These are phyloP conservation scores for Eupeodes latifasciatus DNA, from an alignment of 2,888 invertebrate genomes.

Conservation along the genomic window DNA sequence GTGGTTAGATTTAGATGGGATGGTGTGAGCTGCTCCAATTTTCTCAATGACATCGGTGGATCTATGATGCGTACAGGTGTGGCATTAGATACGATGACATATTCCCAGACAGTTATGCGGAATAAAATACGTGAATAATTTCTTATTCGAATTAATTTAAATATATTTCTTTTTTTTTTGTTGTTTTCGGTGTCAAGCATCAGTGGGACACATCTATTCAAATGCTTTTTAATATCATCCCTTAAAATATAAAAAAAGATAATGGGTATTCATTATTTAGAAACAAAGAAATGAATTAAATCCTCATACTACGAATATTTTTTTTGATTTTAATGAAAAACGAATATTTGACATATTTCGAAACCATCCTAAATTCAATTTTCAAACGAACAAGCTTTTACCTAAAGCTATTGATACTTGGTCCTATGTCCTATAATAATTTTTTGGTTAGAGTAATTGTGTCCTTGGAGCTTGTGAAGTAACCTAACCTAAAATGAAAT, in stretches of 20 bases:
- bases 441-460: slow-evolving; percentile 5
- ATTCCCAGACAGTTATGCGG: slow-evolving; percentile 36
- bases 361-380: no score
- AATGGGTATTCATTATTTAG: no score
- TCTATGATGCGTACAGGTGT: slow-evolving; percentile 34
- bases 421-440: neutral
- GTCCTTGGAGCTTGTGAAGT: neutral
- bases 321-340: no score
- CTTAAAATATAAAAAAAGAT: no score
- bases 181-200: neutral
- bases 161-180: neutral
- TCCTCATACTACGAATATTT: no score
- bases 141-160: neutral
- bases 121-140: slow-evolving; percentile 47
- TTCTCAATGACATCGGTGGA: slow-evolving; percentile 43
- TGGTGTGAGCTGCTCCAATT: slow-evolving; percentile 37
- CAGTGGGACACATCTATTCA: neutral
- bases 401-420: no score
- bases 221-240: neutral
- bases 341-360: no score
- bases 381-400: no score
- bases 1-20: neutral
- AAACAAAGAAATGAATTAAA: no score
- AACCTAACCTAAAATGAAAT: neutral
- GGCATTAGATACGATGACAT: slow-evolving; percentile 27